These are phyloP conservation scores for Pterois miles DNA, from an alignment of 2,797 vertebrate genomes.

Conservation along the genomic window DNA sequence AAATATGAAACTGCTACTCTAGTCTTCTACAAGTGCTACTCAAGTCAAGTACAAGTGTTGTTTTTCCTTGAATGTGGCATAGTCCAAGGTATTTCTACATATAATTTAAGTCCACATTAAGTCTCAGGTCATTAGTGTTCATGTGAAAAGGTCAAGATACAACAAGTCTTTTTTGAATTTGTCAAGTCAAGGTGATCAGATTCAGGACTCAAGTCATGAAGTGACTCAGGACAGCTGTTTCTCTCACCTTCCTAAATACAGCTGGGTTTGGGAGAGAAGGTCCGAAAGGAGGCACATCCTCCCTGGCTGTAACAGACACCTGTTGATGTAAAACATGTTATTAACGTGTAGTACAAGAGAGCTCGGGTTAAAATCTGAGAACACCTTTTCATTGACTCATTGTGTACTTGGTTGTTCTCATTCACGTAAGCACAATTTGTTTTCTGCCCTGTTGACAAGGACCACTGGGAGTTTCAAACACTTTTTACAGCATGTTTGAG, in stretches of 20 bases:
- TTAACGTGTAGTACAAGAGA: not conserved
- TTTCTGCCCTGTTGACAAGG: not conserved
- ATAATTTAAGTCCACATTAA: not conserved
- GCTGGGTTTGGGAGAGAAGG: constrained; percentile 92
- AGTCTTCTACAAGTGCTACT: too few species aligned
- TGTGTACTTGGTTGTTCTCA: not conserved
- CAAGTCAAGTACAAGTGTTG: not conserved
- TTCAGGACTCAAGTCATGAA: not conserved
- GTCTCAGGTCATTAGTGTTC: not conserved
- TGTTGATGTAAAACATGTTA: constrained; percentile 60
- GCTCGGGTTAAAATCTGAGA: not conserved
- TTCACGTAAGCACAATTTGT: not conserved
- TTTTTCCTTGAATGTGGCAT: not conserved
- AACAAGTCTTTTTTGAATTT: not conserved
- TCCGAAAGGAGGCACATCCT: constrained; percentile 94
- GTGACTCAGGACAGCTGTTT: not conserved
- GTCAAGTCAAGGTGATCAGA: not conserved
- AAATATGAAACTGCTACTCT: too few species aligned
- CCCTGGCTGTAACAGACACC: constrained; percentile 95
- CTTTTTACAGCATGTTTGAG: not conserved
- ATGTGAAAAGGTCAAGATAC: not conserved
- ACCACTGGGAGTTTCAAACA: not conserved
- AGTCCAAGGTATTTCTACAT: not conserved
- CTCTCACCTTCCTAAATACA: constrained; percentile 92
- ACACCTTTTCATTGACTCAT: not conserved